A percentile compares a stretch with the other conserved stretches of the same genome.
These are phyloP conservation scores for Himalopsyche tibetana DNA, from an alignment of 2,888 invertebrate genomes.

Conservation along the genomic window DNA sequence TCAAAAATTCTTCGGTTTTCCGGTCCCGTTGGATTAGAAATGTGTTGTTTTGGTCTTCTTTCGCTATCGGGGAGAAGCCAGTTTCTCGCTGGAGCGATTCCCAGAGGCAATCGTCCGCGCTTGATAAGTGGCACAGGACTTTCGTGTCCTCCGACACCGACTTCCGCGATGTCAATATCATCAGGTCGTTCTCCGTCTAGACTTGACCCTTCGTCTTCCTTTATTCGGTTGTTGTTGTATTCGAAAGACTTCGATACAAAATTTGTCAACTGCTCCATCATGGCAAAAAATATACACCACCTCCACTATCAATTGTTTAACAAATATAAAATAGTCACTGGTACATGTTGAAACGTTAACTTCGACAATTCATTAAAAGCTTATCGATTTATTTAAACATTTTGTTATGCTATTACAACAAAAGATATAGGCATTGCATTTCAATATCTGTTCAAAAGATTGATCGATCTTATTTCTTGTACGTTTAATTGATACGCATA, in stretches of 20 bases:
- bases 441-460: too few relatives aligned
- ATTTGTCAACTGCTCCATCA: slow-evolving; percentile 93
- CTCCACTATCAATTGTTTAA: neutral
- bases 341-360: too few relatives aligned
- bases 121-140: slow-evolving; percentile 70
- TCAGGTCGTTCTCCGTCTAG: slow-evolving; percentile 71
- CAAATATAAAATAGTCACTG: neutral
- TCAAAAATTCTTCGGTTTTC: slow-evolving; percentile 61
- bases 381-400: too few relatives aligned
- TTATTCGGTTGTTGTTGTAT: slow-evolving; percentile 71
- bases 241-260: slow-evolving; percentile 93
- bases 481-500: too few relatives aligned
- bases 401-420: too few relatives aligned
- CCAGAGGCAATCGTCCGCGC: slow-evolving; percentile 72
- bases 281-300: slow-evolving; percentile 59
- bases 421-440: too few relatives aligned
- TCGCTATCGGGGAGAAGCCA: slow-evolving; percentile 73
- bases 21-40: slow-evolving; percentile 46
- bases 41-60: slow-evolving; percentile 58
- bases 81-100: slow-evolving; percentile 70
- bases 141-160: slow-evolving; percentile 67
- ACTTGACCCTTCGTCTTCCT: slow-evolving; percentile 64
- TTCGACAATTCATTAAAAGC: too few relatives aligned
- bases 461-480: too few relatives aligned
- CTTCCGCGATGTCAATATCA: slow-evolving; percentile 72